Base-by-base conservation (phyloP, 1,140 invertebrate genomes). In the Leptinotarsa undecemlineata region DNA sequence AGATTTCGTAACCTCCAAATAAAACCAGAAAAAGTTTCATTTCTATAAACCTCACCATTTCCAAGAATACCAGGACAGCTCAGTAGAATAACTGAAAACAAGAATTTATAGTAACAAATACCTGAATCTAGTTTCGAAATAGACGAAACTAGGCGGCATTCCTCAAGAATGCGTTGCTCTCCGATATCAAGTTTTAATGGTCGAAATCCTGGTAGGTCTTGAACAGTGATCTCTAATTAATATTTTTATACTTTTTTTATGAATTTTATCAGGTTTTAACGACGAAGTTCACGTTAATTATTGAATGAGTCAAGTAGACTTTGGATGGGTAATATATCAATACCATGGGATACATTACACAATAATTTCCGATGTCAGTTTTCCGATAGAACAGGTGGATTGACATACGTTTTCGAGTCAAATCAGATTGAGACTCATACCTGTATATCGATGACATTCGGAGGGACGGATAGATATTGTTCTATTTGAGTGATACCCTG, bases 231-330 rank as follows among this genome's bases (percentile, higher is more conserved):
- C 20, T 33, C 21, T 17, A 23, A 66, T 66, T 68, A 48, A 47
- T 68, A 42, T 26, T 68, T 68, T 47, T 68, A 47, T 68, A 47
- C 11, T 11, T 14, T 48, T 68, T 42, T 47, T 68, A 47, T 68
- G 67, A 68, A 68, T 48, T 68, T 48, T 68, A 48, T 68, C 67
- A 48, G 67, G 13, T 17, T 57, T 48, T 42, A 47, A 68, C 19
- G 26, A 26, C 33, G 17, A 68, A 66, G 63, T 66, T 66, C 14
- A 66, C 63, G 20, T 66, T 33, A 21, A 66, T 66, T 66, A 23
- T 57, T 57, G 51, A 57, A 57, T 57, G 51, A 19, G 51, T 19
- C 51, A 57, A 17, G 51, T 57, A 19, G 51, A 57, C 51, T 57
- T 57, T 57, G n/a, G 51, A 57, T 57, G n/a, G n/a, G 33, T 42